Evolutionary conservation across 2,797 vertebrate genomes (phyloP), one percentile per base, ranked within the genome.

Genomic region (Cyprinella venusta): DNA sequence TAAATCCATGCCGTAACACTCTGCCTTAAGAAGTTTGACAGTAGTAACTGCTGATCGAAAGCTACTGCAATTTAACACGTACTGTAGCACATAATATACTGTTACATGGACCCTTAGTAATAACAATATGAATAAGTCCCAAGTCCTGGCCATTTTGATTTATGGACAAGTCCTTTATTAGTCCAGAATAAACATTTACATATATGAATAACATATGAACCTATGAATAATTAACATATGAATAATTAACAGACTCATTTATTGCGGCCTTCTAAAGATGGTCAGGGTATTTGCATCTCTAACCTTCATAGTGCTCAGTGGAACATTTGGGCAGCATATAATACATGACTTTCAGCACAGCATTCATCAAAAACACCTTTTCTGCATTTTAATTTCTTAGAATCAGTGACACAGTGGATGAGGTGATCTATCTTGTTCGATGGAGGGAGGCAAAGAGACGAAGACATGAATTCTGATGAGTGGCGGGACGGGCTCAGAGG

Each of bases 171-270:
- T 38, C 84, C 67, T 83, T 87, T 89, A 87, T 89, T 85, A 84
- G 79, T 84, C 84, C 87, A 90, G 88, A 89, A 92, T 88, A 92
- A 90, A 93, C 90, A 92, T 91, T 91, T 89, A 90, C 83, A 89
- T 86, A 85, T 84, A 86, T 84, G 63, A 85, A 76, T 76, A 83
- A 24, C 74, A 70, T 33, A 83, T 83, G 75, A 77, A 69, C 19
- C 75, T 77, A 70, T 83, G 26, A 77, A 70, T 83, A 48, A 83
- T 83, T 83, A 59, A 40, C 50, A 26, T 59, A 64, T 85, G 52
- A 84, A 87, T 86, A 86, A 86, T 89, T 84, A 84, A 86, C 84
- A 82, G 40, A 75, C 59, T 79, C 18, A 82, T 87, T 86, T 89
- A 75, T 70, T 71, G 69, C 61, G 59, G 80, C 84, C 79, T 80